These are phyloP conservation scores for Crepidodera aurea DNA, from an alignment of 2,888 invertebrate species.

Conservation along the genomic window DNA sequence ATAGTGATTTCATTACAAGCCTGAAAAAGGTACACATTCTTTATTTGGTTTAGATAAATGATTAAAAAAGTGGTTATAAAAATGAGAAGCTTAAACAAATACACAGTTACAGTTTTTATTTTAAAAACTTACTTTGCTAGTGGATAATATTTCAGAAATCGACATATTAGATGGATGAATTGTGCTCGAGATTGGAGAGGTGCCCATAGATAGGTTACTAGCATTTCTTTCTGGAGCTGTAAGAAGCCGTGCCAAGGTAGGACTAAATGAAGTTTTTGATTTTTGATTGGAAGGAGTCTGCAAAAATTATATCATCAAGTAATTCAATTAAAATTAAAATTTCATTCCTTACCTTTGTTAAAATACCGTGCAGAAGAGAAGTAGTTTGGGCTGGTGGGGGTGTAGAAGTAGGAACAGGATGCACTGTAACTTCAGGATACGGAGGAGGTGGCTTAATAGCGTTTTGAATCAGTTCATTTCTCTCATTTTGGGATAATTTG, in stretches of 20 bases:
- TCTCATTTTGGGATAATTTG: conserved; percentile 66
- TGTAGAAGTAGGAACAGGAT: conserved; percentile 68
- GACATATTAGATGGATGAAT: conserved; percentile 54
- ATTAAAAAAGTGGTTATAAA: no score
- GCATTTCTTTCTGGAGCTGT: conserved; percentile 67
- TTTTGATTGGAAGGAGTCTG: conserved; percentile 54
- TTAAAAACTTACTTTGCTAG: conserved; percentile 54
- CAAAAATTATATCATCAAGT: conserved; percentile 37
- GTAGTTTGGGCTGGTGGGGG: conserved; percentile 63
- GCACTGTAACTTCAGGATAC: conserved; percentile 81
- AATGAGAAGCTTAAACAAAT: no score
- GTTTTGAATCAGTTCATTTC: conserved; percentile 56
- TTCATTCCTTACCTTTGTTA: conserved; percentile 69
- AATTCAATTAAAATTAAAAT: no score
- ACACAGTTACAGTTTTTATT: no score
- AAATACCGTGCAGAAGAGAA: conserved; percentile 78
- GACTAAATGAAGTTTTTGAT: conserved; percentile 74
- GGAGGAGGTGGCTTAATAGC: conserved; percentile 68
- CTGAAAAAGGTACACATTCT: conserved; percentile 52
- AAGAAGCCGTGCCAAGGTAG: conserved; percentile 80
- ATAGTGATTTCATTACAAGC: conserved; percentile 70
- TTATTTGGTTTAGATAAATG: no score
- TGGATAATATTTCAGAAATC: conserved; percentile 59
- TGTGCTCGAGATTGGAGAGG: conserved; percentile 39
- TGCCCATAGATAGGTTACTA: conserved; percentile 37